Conservation (phyloP, 2,888 invertebrate genomes). For the Ethmia dodecea region DNA sequence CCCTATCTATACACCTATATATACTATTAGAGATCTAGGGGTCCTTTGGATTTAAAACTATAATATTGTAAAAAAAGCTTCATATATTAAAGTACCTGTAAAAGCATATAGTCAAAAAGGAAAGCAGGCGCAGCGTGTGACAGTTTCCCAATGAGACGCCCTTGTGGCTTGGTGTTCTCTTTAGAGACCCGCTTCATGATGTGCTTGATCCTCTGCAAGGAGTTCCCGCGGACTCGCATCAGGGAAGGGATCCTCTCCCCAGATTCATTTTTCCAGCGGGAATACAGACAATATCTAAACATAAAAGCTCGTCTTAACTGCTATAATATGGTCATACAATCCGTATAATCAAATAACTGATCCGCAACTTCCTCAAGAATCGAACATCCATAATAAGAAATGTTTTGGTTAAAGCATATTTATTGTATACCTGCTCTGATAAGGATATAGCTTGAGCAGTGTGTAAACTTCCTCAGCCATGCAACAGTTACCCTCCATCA, state of each 20-base stretch:
- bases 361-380: not conserved
- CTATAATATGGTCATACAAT: constrained; percentile 1
- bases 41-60: too few species aligned
- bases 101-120: constrained; percentile 95
- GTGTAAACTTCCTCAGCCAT: constrained; percentile 98
- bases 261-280: constrained; percentile 96
- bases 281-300: constrained; percentile 90
- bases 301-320: constrained; percentile 12
- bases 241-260: constrained; percentile 87
- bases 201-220: constrained; percentile 94
- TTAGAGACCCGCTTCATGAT: constrained; percentile 98
- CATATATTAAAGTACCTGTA: constrained; percentile 43
- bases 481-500: constrained; percentile 96
- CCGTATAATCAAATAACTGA: not conserved
- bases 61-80: not conserved
- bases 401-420: too few species aligned
- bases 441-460: constrained; percentile 90
- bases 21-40: not conserved
- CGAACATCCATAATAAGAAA: not conserved
- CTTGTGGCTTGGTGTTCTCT: constrained; percentile 98
- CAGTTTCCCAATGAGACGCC: constrained; percentile 96
- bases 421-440: constrained; percentile 83
- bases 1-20: not conserved
- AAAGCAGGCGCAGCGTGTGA: constrained; percentile 97
- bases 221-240: constrained; percentile 89